Conservation (phyloP, 2,888 invertebrate genomes). For the Drosophila demipolita region DNA sequence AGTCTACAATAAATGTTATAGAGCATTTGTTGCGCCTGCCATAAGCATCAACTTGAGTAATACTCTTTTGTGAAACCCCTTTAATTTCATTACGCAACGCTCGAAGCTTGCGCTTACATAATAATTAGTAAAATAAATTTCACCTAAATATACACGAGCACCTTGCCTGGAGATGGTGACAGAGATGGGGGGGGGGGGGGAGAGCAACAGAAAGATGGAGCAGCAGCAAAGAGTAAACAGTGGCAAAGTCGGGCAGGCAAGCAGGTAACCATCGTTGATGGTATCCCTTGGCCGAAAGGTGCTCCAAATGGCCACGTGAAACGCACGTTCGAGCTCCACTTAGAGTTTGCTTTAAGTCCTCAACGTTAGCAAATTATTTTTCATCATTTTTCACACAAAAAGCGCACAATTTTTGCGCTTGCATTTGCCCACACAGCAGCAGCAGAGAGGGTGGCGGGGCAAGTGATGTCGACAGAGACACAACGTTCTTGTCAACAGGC, state of each 20-base stretch:
- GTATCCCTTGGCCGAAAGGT: constrained; percentile 43
- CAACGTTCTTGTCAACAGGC: constrained; percentile 58
- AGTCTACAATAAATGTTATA: neutral
- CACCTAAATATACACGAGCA: constrained; percentile 68
- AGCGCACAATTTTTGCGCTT: constrained; percentile 59
- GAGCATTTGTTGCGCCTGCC: neutral
- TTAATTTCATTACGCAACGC: constrained; percentile 70
- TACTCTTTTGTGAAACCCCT: constrained; percentile 40
- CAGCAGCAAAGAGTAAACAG: constrained; percentile 51
- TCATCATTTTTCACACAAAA: constrained; percentile 79
- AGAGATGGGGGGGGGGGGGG: neutral
- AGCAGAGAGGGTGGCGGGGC: neutral
- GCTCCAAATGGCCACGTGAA: constrained; percentile 72
- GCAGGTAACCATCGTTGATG: constrained; percentile 20
- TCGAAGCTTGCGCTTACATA: constrained; percentile 68
- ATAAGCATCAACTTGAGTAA: constrained; percentile 7
- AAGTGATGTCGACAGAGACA: constrained; percentile 21
- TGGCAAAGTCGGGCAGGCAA: constrained; percentile 16
- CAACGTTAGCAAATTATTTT: constrained; percentile 70
- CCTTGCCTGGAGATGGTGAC: neutral
- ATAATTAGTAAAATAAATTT: constrained; percentile 80
- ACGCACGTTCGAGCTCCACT: constrained; percentile 70
- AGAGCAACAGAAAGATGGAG: constrained; percentile 2
- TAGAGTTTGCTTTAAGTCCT: constrained; percentile 55
- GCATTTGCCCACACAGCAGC: constrained; percentile 17